A percentile compares a stretch with the other conserved stretches of the same genome.
Evolutionary conservation across 2,797 vertebrate species (phyloP).

Genomic region (Sebastes itinus): DNA sequence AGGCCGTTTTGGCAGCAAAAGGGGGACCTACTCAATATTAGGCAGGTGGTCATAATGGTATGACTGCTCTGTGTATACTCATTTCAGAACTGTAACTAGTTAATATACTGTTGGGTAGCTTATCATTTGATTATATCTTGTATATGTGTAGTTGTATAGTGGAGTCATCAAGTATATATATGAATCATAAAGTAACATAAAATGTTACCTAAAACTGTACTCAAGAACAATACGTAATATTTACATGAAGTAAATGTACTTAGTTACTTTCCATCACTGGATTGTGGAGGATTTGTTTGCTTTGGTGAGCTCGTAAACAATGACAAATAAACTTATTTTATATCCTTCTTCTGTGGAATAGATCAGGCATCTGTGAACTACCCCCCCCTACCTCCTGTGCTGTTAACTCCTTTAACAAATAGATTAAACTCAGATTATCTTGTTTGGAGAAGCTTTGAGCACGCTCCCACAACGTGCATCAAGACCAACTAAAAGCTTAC

Average conservation of each 20-base stretch:
- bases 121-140: neutral
- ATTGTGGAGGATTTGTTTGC: slow-evolving; percentile 1
- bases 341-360: neutral
- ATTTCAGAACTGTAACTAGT: neutral
- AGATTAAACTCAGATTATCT: slow-evolving; percentile 39
- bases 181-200: neutral
- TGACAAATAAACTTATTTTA: neutral
- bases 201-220: neutral
- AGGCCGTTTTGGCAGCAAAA: too few relatives aligned
- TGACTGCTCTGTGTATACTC: neutral
- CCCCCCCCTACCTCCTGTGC: neutral
- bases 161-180: too few relatives aligned
- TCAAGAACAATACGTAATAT: too few relatives aligned
- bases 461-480: neutral
- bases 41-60: too few relatives aligned
- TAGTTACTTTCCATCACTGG: neutral
- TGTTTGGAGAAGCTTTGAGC: slow-evolving; percentile 28
- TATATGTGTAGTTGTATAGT: neutral
- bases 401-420: neutral
- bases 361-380: neutral
- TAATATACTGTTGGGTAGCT: too few relatives aligned
- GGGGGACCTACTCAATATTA: too few relatives aligned
- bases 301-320: neutral
- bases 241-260: neutral
- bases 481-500: neutral